phyloP scores from a whole-genome alignment of 2,113 vertebrate genomes.

The Merops nubicus region DNA sequence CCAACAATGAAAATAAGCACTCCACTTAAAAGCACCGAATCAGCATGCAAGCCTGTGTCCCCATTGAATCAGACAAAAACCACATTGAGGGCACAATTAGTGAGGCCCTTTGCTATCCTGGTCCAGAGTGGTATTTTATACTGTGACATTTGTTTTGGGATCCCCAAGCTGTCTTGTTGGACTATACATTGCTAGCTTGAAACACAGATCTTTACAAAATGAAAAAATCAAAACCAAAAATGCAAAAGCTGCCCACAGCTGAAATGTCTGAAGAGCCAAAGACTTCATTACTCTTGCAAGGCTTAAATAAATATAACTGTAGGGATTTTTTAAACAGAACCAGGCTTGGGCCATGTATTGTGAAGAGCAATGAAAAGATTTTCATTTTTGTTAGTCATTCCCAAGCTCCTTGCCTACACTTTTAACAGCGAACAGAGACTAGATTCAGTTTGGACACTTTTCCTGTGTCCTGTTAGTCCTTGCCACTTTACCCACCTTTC shows the following conservation, averaged over 20 bases:
- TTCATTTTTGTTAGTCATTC: background rate
- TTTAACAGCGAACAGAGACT: background rate
- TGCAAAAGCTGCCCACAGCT: background rate
- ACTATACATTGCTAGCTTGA: background rate
- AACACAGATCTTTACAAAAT: background rate
- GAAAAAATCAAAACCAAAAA: background rate
- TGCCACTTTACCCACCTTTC: slow-evolving; percentile 85
- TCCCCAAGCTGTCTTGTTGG: background rate
- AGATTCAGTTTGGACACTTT: fast-evolving
- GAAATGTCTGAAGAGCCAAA: background rate
- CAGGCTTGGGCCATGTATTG: background rate
- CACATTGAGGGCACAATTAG: background rate
- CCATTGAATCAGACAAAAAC: background rate
- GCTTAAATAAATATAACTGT: background rate
- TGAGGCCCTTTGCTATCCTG: background rate
- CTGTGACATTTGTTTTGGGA: background rate
- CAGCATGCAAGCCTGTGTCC: background rate
- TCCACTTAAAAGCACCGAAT: background rate
- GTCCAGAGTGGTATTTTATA: background rate
- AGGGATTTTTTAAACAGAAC: background rate
- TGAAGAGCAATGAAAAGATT: background rate
- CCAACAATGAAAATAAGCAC: background rate
- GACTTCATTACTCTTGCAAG: background rate
- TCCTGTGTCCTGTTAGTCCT: background rate
- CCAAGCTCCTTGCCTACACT: background rate